A percentile compares a stretch with the other conserved stretches of the same genome.
phyloP scores from a whole-genome alignment of 2,888 invertebrate genomes.

The Sphaerophoria rueppellii region DNA sequence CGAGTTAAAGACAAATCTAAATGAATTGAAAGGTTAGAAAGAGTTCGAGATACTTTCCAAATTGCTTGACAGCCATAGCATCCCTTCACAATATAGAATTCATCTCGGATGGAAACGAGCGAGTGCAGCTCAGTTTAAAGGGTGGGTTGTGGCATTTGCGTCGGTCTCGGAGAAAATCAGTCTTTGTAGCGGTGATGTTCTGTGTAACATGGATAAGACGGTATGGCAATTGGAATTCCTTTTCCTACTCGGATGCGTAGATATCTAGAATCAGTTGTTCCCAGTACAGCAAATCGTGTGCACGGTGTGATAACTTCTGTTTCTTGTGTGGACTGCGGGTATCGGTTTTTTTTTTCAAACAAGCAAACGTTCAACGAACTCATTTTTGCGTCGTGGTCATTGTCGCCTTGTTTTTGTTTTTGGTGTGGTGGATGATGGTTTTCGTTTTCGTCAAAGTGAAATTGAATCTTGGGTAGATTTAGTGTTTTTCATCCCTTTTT shows the following conservation, averaged over 20 bases:
- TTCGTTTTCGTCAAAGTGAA: constrained; percentile 14
- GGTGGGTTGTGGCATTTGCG: constrained; percentile 71
- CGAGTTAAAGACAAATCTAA: constrained; percentile 45
- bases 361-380: constrained; percentile 70
- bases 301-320: constrained; percentile 64
- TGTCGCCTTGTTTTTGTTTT: constrained; percentile 25
- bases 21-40: neutral
- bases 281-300: constrained; percentile 71
- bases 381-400: constrained; percentile 38
- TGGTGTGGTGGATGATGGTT: constrained; percentile 61
- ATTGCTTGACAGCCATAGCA: constrained; percentile 54
- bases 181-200: constrained; percentile 21
- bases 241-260: constrained; percentile 68
- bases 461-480: constrained; percentile 41
- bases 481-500: constrained; percentile 28
- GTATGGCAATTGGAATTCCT: constrained; percentile 73
- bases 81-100: constrained; percentile 39
- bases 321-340: constrained; percentile 50
- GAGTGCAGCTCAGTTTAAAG: constrained; percentile 55
- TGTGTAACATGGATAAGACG: constrained; percentile 59
- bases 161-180: constrained; percentile 58
- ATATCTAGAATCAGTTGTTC: constrained; percentile 72
- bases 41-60: constrained; percentile 58
- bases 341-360: neutral
- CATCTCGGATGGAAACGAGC: constrained; percentile 39